Evolutionary conservation across 2,797 vertebrate species (phyloP), one percentile per base, ranked within the genome.

Genomic region (Ctenopoma multispine): DNA sequence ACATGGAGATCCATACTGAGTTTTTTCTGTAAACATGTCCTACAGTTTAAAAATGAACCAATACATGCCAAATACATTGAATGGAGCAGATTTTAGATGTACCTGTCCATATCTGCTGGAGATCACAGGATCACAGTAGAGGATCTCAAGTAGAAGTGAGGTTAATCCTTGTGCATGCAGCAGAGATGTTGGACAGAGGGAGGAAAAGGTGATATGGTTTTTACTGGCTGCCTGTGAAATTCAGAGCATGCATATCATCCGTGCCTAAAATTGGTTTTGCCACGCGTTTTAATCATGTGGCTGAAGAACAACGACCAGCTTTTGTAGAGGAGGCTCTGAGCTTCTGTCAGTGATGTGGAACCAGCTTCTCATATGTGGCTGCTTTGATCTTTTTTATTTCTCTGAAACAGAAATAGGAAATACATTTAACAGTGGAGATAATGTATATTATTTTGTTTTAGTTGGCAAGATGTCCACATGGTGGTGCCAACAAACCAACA

Each of bases 261-360:
- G 87, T 53, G 83, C 90, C 79, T 92, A 88, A 92, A 93, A 94
- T 93, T 63, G 75, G 83, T 89, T 80, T 92, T 79, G 79, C 75
- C 89, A 92, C 86, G 91, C 63, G 87, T 87, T 84, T 81, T 77
- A 77, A 49, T 86, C 82, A 91, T 87, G 87, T 80, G 88, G 63
- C 53, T 70, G 21, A 3, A 11, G 34, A 73, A 38, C 66, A 71
- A 89, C 81, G 77, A 71, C 34, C 46, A 49, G 65, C 69, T 66
- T 49, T 72, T 86, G 63, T 86, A 40, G 2, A 1, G 63, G 23
- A 60, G 34, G 13, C 55, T 60, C 8, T 0, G 10, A 20, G 21
- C 31, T 79, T 40, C 56, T 63, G 21, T 24, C 34, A 5, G 20
- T 7, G n/a, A 57, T 38, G 49, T 53, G 41, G 61, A 50, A 46